Evolutionary conservation across 2,797 vertebrate genomes (phyloP).

Genomic region (Heterohyrax brucei): DNA sequence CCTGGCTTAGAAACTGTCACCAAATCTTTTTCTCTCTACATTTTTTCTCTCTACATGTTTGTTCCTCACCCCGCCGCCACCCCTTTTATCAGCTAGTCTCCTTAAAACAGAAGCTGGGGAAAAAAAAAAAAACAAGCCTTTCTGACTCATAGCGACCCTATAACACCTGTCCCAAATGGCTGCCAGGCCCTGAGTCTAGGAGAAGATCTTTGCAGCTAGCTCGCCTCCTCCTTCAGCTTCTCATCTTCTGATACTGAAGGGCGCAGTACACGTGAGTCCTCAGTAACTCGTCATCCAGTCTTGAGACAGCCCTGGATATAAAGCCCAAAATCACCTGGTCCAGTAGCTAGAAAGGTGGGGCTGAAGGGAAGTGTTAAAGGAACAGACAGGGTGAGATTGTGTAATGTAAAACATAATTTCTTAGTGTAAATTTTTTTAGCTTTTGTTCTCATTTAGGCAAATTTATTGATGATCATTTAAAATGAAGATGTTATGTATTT

Average conservation of each 20-base stretch:
- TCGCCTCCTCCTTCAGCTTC: neutral
- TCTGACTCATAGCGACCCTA: too few species aligned
- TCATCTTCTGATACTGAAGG: neutral
- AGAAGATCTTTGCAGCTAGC: neutral
- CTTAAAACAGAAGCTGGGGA: neutral
- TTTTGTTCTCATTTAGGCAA: constrained; percentile 39
- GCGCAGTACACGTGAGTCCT: neutral
- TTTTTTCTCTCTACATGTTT: neutral
- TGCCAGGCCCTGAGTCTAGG: neutral
- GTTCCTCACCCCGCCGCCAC: neutral
- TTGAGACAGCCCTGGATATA: neutral
- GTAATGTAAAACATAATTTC: constrained; percentile 3
- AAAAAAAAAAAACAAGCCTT: too few species aligned
- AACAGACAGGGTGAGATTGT: neutral
- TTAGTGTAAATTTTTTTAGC: constrained; percentile 43
- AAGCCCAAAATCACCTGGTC: constrained; percentile 28
- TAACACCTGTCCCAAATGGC: neutral
- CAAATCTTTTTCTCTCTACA: neutral
- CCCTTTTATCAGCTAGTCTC: neutral
- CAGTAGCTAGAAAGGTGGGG: neutral
- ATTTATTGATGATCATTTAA: constrained; percentile 55
- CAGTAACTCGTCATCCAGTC: neutral
- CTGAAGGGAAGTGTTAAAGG: neutral
- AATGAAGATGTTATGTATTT: constrained; percentile 64
- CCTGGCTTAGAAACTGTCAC: constrained; percentile 15